phyloP scores from a whole-genome alignment of 2,797 vertebrate genomes.

The Halcyon chelicuti region DNA sequence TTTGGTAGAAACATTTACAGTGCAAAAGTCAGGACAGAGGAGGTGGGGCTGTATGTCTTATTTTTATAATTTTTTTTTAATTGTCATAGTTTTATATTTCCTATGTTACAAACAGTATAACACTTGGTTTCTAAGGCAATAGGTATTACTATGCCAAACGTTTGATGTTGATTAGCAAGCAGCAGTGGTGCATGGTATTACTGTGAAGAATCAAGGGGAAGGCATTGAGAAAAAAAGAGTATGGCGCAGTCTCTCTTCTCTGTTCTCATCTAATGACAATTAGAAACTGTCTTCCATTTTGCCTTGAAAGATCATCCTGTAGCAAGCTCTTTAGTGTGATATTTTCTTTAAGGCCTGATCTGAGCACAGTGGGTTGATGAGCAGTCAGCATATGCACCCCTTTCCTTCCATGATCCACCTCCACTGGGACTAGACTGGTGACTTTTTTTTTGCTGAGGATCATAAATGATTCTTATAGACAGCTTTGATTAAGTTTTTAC shows the following conservation, averaged over 20 bases:
- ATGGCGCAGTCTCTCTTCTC: not conserved
- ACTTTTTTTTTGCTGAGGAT: not conserved
- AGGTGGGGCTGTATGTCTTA: not conserved
- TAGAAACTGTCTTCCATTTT: not conserved
- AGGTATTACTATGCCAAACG: not conserved
- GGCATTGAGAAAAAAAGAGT: fast-evolving
- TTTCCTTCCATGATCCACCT: not conserved
- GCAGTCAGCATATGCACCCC: not conserved
- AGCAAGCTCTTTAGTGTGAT: not conserved
- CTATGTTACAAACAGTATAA: not conserved
- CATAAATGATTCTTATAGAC: not conserved
- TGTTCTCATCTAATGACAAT: not conserved
- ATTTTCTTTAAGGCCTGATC: not conserved
- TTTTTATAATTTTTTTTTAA: not conserved
- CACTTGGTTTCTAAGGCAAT: not conserved
- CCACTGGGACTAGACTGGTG: not conserved
- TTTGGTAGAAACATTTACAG: not conserved
- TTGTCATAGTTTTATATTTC: not conserved
- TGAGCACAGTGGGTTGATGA: not conserved
- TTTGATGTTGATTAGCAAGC: not conserved
- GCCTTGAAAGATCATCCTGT: not conserved
- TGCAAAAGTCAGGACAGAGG: not conserved
- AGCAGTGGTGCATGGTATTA: not conserved
- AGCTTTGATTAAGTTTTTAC: not conserved
- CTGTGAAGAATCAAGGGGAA: not conserved